Conservation (phyloP, 2,888 invertebrate genomes). For the Galerucella calmariensis region DNA sequence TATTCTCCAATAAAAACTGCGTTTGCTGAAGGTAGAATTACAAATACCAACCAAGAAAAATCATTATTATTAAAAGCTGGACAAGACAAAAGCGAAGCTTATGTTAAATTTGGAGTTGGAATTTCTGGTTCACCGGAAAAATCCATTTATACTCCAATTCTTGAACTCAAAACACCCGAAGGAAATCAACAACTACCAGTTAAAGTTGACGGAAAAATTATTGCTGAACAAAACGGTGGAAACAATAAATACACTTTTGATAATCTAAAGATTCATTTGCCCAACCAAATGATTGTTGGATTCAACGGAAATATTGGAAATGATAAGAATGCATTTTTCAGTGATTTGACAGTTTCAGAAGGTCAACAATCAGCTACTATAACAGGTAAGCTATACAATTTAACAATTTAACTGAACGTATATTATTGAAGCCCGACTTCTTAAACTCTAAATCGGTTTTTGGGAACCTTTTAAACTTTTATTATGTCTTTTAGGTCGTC, state of each 20-base stretch:
- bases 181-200: slow-evolving; percentile 63
- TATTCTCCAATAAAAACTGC: slow-evolving; percentile 74
- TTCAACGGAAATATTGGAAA: slow-evolving; percentile 68
- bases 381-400: slow-evolving; percentile 53
- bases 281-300: slow-evolving; percentile 63
- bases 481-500: slow-evolving; percentile 43
- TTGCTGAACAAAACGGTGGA: slow-evolving; percentile 62
- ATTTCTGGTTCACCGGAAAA: slow-evolving; percentile 69
- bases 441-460: no score
- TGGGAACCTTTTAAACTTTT: no score
- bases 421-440: no score
- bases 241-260: slow-evolving; percentile 70
- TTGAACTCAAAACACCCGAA: slow-evolving; percentile 74
- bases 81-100: slow-evolving; percentile 71
- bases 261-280: slow-evolving; percentile 67
- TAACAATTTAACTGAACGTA: not conserved
- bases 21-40: slow-evolving; percentile 70
- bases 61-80: slow-evolving; percentile 70
- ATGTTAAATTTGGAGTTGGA: slow-evolving; percentile 73
- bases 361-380: slow-evolving; percentile 66
- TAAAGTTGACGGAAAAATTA: slow-evolving; percentile 68
- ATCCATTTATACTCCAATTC: slow-evolving; percentile 73
- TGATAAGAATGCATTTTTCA: slow-evolving; percentile 60
- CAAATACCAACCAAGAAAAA: slow-evolving; percentile 71
- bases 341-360: slow-evolving; percentile 68